Base-by-base conservation (phyloP, 2,113 vertebrate species). In the Menidia beryllina region DNA sequence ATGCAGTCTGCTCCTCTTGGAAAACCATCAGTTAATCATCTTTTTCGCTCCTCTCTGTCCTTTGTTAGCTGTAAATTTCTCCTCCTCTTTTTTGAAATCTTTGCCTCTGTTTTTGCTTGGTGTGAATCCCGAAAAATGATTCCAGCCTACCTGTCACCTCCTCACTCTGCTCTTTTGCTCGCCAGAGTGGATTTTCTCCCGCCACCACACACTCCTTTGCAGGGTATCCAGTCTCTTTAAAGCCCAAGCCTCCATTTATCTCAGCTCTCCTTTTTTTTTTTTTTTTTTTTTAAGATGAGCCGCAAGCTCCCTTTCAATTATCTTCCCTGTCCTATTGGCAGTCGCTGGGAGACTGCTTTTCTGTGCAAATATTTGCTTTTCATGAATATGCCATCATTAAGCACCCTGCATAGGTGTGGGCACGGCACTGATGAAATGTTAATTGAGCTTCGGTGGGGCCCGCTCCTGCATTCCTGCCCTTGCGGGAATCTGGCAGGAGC, bases 311-410 rank as follows among this genome's bases (percentile, higher is more conserved):
- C 83, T 87, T 87, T 81, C 84, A 88, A 86, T 89, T 84, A 79
- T 79, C 77, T 58, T 72, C 70, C 61, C 38, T 30, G 62, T 61
- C 56, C 69, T 77, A 79, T 82, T 12, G 0, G 21, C 60, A 39
- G 88, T 86, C 74, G 72, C 89, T 72, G 72, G 86, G 81, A 85
- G 81, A 89, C 86, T 71, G 81, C 75, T 80, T 90, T 74, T 86
- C 74, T 61, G 39, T 63, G 86, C 87, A 89, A 90, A 92, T 88
- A 91, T 92, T 91, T 92, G 88, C 75, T 60, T 86, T 90, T 83
- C 88, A 84, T 82, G 81, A 90, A 88, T 82, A 84, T 75, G 71
- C 77, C 73, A 69, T 86, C 81, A 78, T 87, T 85, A 86, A 86
- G 84, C 49, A 57, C 56, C 74, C 67, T 52, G 75, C 80, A 86